Conservation (phyloP, 2,113 vertebrate species). For the Malurus melanocephalus region DNA sequence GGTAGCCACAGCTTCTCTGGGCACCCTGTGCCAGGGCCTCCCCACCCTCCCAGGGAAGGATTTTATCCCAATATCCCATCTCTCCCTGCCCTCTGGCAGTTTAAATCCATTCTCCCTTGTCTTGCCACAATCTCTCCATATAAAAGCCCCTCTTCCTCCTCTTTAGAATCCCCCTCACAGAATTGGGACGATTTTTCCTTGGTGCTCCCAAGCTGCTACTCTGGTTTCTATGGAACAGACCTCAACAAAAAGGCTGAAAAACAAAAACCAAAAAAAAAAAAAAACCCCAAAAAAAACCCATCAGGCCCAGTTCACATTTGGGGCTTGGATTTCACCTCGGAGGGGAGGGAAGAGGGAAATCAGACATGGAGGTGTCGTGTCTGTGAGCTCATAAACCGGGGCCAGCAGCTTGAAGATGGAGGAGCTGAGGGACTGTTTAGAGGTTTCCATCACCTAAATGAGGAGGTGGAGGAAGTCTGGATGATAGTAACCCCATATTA, state of each 20-base stretch:
- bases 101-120: neutral
- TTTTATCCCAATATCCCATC: neutral
- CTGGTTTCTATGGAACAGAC: neutral
- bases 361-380: constrained; percentile 46
- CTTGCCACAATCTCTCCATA: neutral
- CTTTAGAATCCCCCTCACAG: accelerated
- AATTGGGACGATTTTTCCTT: neutral
- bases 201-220: neutral
- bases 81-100: neutral
- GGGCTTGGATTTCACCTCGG: constrained; percentile 48
- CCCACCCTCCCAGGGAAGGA: accelerated
- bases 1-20: neutral
- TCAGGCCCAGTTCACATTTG: neutral
- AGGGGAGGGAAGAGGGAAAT: neutral
- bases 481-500: constrained; percentile 67
- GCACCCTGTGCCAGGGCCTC: accelerated
- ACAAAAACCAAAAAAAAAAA: neutral
- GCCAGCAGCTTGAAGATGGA: constrained; percentile 23
- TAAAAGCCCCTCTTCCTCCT: accelerated
- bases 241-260: neutral
- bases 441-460: constrained; percentile 50
- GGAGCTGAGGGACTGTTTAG: constrained; percentile 36
- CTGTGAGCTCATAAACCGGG: constrained; percentile 49
- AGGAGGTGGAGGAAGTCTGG: constrained; percentile 55
- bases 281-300: neutral